A percentile compares a stretch with the other conserved stretches of the same genome.
Conservation (phyloP, 2,113 vertebrate genomes). For the Lepus europaeus region DNA sequence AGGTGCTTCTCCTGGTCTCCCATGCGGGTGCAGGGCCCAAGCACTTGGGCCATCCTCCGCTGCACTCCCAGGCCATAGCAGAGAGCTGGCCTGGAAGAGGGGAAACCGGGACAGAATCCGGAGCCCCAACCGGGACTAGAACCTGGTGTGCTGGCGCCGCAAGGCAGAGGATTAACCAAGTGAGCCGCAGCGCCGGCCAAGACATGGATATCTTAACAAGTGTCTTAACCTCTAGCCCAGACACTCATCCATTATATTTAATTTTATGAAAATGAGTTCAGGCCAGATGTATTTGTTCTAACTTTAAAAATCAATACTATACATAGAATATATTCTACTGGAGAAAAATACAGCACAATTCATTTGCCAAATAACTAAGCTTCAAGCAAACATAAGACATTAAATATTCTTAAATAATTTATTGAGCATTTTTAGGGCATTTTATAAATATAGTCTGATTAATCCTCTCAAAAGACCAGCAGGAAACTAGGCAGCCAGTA, state of each 20-base stretch:
- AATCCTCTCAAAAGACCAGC: background rate
- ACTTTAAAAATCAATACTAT: background rate
- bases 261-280: constrained; percentile 47
- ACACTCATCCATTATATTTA: background rate
- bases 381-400: background rate
- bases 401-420: background rate
- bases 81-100: too few relatives aligned
- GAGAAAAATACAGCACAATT: background rate
- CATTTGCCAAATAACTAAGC: background rate
- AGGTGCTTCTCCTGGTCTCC: too few relatives aligned
- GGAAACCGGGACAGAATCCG: too few relatives aligned
- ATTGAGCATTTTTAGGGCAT: background rate
- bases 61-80: too few relatives aligned
- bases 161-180: too few relatives aligned
- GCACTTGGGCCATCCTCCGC: too few relatives aligned
- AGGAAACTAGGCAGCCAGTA: background rate
- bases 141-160: too few relatives aligned
- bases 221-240: too few relatives aligned
- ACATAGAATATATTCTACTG: background rate
- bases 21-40: too few relatives aligned
- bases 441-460: background rate
- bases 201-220: too few relatives aligned
- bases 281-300: background rate
- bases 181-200: too few relatives aligned
- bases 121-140: too few relatives aligned